Base-by-base conservation (phyloP, 2,888 invertebrate species). In the Drosophila neoperkinsi region DNA sequence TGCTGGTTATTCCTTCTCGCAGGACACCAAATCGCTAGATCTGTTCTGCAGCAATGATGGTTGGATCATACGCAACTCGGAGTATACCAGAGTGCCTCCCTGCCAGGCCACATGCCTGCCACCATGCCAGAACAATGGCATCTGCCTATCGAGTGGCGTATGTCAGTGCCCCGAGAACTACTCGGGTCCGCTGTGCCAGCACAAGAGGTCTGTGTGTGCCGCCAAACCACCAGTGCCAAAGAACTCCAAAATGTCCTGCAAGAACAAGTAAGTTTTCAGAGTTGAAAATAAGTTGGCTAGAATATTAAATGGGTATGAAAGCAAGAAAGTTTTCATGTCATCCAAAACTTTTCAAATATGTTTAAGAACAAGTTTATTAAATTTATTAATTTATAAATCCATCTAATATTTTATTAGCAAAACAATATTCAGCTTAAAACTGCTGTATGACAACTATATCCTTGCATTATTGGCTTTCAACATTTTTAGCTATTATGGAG, bases 41-140 rank as follows among this genome's bases (percentile, higher is more conserved):
- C 60, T 92, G 71, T 86, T 84, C 31, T 92, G 92, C 70, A 84
- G 91, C 25, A 87, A 86, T 33, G 85, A 90, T n/a, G 78, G 84
- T 16, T 92, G 92, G 92, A 90, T 92, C 59, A 84, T 93, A 52
- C 84, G 84, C 11, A 88, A 92, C 66, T 91, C 92, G 16, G 84
- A 77, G 31, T 88, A 94, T 49, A 90, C 89, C 0, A 79, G 84
- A 0, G 93, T 95, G 38, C 95, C 96, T 3, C 92, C 94, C n/a
- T 96, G 96, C 84, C 94, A 95, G 93, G 97, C 96, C 0, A 94
- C 95, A 79, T 98, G 98, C 91, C 92, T 94, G 28, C 96, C 96
- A 0, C 94, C 94, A 0, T 98, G 98, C 92, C 94, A 95, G 90
- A 97, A 98, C 93, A 96, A 95, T 62, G 98, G 98, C 1, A 96